These are phyloP conservation scores for Styela clava DNA, from an alignment of 23 tunicate species.

Conservation along the genomic window DNA sequence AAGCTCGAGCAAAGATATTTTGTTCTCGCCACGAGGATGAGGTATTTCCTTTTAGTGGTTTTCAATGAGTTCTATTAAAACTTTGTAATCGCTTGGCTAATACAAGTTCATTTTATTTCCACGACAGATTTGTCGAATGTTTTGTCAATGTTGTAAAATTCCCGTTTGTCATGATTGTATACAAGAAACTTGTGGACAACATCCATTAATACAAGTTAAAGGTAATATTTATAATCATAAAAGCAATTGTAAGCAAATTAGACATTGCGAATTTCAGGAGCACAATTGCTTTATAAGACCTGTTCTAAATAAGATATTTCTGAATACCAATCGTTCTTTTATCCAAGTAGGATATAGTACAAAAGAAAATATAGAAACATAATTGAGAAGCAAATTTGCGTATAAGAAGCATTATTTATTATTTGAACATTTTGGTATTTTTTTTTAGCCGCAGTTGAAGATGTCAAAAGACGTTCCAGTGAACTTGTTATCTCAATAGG, in stretches of 20 bases:
- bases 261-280: no score
- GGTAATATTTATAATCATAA: constrained; percentile 30
- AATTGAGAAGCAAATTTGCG: no score
- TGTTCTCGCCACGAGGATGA: constrained; percentile 37
- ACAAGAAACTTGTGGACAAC: constrained; percentile 17
- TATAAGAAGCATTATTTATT: no score
- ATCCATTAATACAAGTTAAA: constrained; percentile 32
- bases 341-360: no score
- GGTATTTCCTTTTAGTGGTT: constrained; percentile 9
- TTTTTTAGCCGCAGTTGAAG: constrained; percentile 27
- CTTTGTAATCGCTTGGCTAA: no score
- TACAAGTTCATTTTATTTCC: neutral
- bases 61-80: neutral
- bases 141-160: constrained; percentile 28
- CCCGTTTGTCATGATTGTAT: constrained; percentile 42
- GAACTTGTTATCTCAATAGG: neutral
- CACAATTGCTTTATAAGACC: no score
- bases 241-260: no score
- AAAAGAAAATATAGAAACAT: no score
- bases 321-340: no score
- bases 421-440: no score
- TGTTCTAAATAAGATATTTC: no score
- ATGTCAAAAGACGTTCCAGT: neutral
- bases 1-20: constrained; percentile 39
- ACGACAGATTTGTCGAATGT: constrained; percentile 25